Percentiles rank a stretch among this genome's conserved stretches.
phyloP scores from a whole-genome alignment of 2,113 vertebrate genomes.

The Hymenochirus boettgeri region DNA sequence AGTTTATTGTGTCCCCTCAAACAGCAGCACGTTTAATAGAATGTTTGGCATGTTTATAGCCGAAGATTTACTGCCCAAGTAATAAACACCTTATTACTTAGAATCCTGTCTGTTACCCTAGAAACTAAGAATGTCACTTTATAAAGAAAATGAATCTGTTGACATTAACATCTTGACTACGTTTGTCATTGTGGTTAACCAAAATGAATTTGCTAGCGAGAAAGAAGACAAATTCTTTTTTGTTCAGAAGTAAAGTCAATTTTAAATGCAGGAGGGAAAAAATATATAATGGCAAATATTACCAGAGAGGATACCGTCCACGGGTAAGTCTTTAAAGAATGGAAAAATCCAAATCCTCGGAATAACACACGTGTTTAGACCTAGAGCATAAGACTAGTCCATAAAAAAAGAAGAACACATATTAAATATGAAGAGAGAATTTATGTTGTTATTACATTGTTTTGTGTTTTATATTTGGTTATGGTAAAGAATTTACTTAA shows the following conservation, averaged over 20 bases:
- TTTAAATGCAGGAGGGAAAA: slow-evolving; percentile 53
- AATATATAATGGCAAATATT: slow-evolving; percentile 52
- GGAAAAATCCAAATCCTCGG: background rate
- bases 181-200: slow-evolving; percentile 72
- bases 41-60: slow-evolving; percentile 71
- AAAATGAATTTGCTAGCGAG: slow-evolving; percentile 67
- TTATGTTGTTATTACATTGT: too few relatives aligned
- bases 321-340: background rate
- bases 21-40: slow-evolving; percentile 66
- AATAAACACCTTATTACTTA: slow-evolving; percentile 75
- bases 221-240: slow-evolving; percentile 71
- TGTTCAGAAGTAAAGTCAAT: slow-evolving; percentile 64
- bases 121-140: slow-evolving; percentile 74
- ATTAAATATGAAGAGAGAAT: too few relatives aligned
- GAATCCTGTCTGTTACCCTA: slow-evolving; percentile 71
- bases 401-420: too few relatives aligned
- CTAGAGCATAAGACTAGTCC: too few relatives aligned
- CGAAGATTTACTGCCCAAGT: slow-evolving; percentile 69
- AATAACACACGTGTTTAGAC: too few relatives aligned
- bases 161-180: slow-evolving; percentile 67
- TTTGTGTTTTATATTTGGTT: too few relatives aligned
- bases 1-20: slow-evolving; percentile 62
- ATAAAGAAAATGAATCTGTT: slow-evolving; percentile 66
- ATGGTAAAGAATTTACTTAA: too few relatives aligned
- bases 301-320: background rate